Conservation (phyloP, 2,888 invertebrate genomes). For the Macrosoma leucophasiata region DNA sequence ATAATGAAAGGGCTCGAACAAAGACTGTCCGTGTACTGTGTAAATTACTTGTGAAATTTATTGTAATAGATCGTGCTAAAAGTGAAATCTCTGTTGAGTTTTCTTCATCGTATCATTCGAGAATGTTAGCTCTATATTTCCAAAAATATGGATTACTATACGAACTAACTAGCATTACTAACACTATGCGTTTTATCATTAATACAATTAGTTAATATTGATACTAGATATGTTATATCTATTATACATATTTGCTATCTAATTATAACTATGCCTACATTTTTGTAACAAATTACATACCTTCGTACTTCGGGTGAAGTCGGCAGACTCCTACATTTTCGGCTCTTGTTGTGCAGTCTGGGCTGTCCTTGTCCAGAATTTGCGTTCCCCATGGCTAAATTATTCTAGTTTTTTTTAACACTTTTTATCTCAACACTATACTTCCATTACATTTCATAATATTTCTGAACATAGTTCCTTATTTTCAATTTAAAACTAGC, state of each 20-base stretch:
- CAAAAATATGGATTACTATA: too few relatives aligned
- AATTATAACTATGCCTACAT: too few relatives aligned
- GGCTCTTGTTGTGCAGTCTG: constrained; percentile 61
- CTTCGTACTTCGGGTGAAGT: constrained; percentile 86
- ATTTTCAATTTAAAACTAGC: too few relatives aligned
- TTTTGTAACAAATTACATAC: constrained; percentile 49
- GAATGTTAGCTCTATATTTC: too few relatives aligned
- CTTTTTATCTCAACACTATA: constrained; percentile 23
- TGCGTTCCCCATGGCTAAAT: constrained; percentile 59
- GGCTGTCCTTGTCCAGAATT: constrained; percentile 58
- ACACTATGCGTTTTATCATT: too few relatives aligned
- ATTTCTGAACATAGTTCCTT: too few relatives aligned
- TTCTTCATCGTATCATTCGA: too few relatives aligned
- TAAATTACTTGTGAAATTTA: constrained; percentile 26
- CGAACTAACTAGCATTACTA: too few relatives aligned
- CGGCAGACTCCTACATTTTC: constrained; percentile 83
- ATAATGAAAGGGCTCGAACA: constrained; percentile 20
- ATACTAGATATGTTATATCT: too few relatives aligned
- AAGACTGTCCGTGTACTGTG: constrained; percentile 22
- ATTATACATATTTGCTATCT: too few relatives aligned
- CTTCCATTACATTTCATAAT: constrained; percentile 19
- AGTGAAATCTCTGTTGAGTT: constrained; percentile 21
- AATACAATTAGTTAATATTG: too few relatives aligned
- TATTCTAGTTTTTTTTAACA: too few relatives aligned
- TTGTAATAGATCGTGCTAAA: constrained; percentile 3